Base-by-base conservation (phyloP, 2,888 invertebrate genomes). In the Anthophora plumipes region DNA sequence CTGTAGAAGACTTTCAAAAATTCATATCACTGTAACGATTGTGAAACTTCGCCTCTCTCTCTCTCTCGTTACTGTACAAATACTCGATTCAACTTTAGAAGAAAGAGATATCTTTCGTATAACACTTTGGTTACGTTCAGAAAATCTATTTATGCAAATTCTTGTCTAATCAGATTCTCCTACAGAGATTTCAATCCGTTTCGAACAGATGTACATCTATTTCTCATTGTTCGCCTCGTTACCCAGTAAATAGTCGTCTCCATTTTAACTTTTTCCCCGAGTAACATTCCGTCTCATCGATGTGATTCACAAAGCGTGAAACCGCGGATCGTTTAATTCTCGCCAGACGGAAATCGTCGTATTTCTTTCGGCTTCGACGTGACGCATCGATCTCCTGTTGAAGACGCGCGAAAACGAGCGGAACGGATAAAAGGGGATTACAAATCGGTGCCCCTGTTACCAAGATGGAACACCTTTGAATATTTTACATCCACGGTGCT, bases 401-500 rank as follows among this genome's bases (percentile, higher is more conserved):
- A 76, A 41, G 66, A 64, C 68, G 66, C 31, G 59, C 43, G 69
- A 75, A 79, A 79, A 79, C 63, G 59, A 69, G 60, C 66, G 54
- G 69, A 73, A 50, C 43, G 67, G 80, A 72, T 69, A 72, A 68
- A 68, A 72, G 25, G 57, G 63, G 81, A 82, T 82, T 80, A 82
- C 80, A 70, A 71, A 77, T 77, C 72, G 68, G 31, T 43, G 60
- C 20, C 61, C 50, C 71, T 77, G 81, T 80, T 80, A 77, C 77
- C 57, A 54, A 69, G 64, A 72, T 67, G 72, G 73, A 77, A 70
- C 31, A 52, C 41, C 55, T 66, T 60, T 75, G 81, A 85, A 77
- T 81, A 86, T 82, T 85, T 87, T 76, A 87, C 64, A 76, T 54
- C 43, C 43, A 55, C 60, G 41, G 77, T 52, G 80, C 54, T 75